Percentiles rank a stretch among this genome's conserved stretches.
Conservation (phyloP, 1,140 invertebrate genomes). For the Trachymyrmex septentrionalis region DNA sequence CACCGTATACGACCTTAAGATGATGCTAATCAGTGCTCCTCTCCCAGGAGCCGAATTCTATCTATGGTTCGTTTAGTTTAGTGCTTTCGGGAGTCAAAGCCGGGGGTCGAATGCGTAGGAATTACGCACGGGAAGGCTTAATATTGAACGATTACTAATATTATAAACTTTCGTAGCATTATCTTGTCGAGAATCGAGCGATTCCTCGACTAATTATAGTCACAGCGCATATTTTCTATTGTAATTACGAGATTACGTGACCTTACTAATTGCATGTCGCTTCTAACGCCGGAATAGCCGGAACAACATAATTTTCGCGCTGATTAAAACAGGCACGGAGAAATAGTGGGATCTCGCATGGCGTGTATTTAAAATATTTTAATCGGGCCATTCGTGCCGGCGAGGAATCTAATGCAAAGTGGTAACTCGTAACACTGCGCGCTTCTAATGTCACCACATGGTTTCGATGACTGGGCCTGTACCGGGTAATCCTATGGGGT, state of each 20-base stretch:
- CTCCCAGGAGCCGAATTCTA: constrained; percentile 66
- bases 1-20: constrained; percentile 79
- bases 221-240: neutral
- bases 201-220: neutral
- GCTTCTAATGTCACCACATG: constrained; percentile 78
- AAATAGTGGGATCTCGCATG: neutral
- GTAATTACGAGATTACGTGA: neutral
- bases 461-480: constrained; percentile 79
- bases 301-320: constrained; percentile 24
- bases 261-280: neutral
- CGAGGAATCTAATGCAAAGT: constrained; percentile 73
- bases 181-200: neutral
- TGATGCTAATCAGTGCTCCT: constrained; percentile 84
- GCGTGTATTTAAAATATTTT: constrained; percentile 67
- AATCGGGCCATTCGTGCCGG: constrained; percentile 58
- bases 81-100: constrained; percentile 69
- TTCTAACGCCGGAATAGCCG: neutral
- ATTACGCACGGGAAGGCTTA: neutral
- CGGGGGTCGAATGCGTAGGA: constrained; percentile 16
- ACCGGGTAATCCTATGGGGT: constrained; percentile 77
- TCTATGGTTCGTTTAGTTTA: constrained; percentile 83
- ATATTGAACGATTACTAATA: neutral
- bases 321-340: constrained; percentile 26
- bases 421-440: constrained; percentile 69
- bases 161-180: constrained; percentile 1